Evolutionary conservation across 2,113 vertebrate species (phyloP).

Genomic region (Candoia aspera): DNA sequence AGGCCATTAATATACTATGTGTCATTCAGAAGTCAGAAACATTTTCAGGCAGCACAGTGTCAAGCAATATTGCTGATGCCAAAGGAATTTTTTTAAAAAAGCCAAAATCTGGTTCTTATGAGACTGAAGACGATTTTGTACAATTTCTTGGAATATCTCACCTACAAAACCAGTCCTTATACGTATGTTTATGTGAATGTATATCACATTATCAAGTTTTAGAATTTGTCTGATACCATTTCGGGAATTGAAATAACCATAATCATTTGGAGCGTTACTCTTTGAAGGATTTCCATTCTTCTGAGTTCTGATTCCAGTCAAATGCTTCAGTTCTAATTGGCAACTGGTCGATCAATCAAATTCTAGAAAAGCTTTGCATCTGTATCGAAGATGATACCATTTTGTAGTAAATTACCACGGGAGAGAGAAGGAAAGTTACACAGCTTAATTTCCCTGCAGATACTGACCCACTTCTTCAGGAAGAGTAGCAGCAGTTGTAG

Average conservation of each 20-base stretch:
- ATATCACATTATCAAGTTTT: not conserved
- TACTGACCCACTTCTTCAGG: not conserved
- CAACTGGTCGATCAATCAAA: not conserved
- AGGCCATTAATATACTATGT: not conserved
- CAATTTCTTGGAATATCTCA: not conserved
- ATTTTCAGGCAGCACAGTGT: not conserved
- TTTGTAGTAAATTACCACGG: not conserved
- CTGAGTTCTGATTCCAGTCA: not conserved
- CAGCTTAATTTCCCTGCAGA: not conserved
- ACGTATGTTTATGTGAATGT: not conserved
- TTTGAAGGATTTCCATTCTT: not conserved
- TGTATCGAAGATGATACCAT: not conserved
- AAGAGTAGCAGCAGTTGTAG: not conserved
- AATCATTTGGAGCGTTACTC: not conserved
- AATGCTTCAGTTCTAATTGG: not conserved
- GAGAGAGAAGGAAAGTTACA: not conserved
- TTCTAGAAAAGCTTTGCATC: not conserved
- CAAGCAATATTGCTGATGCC: not conserved
- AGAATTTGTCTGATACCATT: not conserved
- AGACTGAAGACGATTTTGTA: not conserved
- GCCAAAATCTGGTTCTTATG: not conserved
- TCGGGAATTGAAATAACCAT: not conserved
- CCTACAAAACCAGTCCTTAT: not conserved
- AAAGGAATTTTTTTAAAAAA: not conserved
- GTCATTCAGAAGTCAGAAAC: not conserved